Conservation (phyloP, 2,797 vertebrate genomes). For the Halcyon smyrnensis region DNA sequence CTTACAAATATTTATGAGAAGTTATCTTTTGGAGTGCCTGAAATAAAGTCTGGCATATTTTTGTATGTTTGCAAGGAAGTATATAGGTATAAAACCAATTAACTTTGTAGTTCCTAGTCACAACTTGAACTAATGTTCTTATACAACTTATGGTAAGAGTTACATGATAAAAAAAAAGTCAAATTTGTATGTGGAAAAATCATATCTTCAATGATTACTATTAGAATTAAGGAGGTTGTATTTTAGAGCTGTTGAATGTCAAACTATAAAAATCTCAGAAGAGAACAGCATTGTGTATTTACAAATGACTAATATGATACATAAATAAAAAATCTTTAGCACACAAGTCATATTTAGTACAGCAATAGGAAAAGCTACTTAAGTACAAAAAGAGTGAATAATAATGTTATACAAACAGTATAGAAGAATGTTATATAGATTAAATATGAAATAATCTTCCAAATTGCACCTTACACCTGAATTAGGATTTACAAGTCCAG, state of each 20-base stretch:
- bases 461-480: background rate
- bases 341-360: background rate
- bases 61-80: background rate
- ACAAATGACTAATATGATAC: background rate
- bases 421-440: background rate
- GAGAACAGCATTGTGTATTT: background rate
- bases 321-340: background rate
- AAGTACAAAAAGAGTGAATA: background rate
- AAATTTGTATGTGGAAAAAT: background rate
- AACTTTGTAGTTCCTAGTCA: background rate
- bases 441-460: background rate
- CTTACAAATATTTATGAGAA: background rate
- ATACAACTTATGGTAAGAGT: background rate
- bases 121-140: background rate
- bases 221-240: background rate
- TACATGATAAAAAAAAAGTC: background rate
- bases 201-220: background rate
- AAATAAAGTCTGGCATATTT: background rate
- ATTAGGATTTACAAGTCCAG: background rate
- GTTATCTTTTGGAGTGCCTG: background rate
- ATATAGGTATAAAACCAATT: background rate
- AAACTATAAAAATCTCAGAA: background rate
- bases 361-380: background rate
- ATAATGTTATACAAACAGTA: background rate
- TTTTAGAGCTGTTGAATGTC: background rate